Conservation (phyloP, 2,888 invertebrate species). For the Tillus elongatus region DNA sequence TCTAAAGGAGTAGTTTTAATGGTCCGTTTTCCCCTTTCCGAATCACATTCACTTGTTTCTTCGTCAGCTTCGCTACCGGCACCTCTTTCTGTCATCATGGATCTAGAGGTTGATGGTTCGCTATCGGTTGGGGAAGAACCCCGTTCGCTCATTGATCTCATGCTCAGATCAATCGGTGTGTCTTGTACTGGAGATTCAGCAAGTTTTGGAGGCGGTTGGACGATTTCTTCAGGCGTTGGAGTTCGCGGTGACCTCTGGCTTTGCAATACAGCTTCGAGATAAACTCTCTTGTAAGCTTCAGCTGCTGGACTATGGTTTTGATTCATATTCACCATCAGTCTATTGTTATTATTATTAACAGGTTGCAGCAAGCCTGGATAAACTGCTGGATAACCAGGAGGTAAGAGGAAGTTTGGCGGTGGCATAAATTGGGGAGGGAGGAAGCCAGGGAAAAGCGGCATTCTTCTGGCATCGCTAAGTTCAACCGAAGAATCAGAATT, state of each 20-base stretch:
- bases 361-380: slow-evolving; percentile 41
- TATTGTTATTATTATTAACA: slow-evolving; percentile 41
- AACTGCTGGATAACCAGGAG: slow-evolving; percentile 40
- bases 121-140: slow-evolving; percentile 36
- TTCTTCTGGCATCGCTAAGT: slow-evolving; percentile 48
- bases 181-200: slow-evolving; percentile 52
- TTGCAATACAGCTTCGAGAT: slow-evolving; percentile 65
- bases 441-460: slow-evolving; percentile 41
- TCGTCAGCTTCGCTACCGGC: slow-evolving; percentile 47
- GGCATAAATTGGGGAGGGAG: slow-evolving; percentile 50
- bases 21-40: slow-evolving; percentile 39
- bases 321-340: slow-evolving; percentile 43
- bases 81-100: slow-evolving; percentile 29
- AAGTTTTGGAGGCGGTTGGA: slow-evolving; percentile 32
- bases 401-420: slow-evolving; percentile 49
- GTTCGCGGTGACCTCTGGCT: slow-evolving; percentile 62
- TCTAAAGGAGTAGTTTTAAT: slow-evolving; percentile 49
- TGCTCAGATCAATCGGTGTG: slow-evolving; percentile 74
- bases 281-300: slow-evolving; percentile 61
- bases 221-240: slow-evolving; percentile 42
- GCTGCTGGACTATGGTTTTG: slow-evolving; percentile 51
- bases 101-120: slow-evolving; percentile 31
- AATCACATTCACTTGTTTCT: slow-evolving; percentile 45
- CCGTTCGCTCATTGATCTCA: slow-evolving; percentile 55
- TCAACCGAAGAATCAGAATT: slow-evolving; percentile 74